Evolutionary conservation across 2,888 invertebrate genomes (phyloP), one percentile per base, ranked within the genome.

Genomic region (Auanema sp.): DNA sequence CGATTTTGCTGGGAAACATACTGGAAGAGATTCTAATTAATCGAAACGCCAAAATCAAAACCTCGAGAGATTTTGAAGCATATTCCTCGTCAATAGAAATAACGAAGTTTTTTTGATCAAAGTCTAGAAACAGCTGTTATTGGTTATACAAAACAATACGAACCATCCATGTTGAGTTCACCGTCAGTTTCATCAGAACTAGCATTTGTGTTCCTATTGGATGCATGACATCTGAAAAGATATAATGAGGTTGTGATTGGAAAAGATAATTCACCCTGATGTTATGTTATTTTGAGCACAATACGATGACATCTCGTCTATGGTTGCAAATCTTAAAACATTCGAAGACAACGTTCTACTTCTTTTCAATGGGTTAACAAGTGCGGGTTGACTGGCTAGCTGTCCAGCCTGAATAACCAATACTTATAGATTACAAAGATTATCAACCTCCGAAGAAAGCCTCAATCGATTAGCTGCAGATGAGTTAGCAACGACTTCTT

Each of bases 401-500:
- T 47, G 4, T 3, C 10, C 21, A 10, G 4, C 6, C 21, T 47
- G 21, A 47, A 47, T 3, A 16, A 3, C 10, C 10, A 10, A 47
- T 18, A 21, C 3, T 16, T 18, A 3, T 5, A 10, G 16, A 18
- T 47, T 5, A 47, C 10, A 10, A 10, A 3, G 3, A 21, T 6
- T 47, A 5, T 10, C 6, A 16, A 47, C 47, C 10, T 18, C 4
- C 4, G 8, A 10, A 21, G 47, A 6, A 6, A 6, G 47, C 4
- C 6, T 47, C 47, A 47, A 14, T 10, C 16, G 16, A 51, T 23
- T n/a, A 10, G 5, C 16, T 21, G 8, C 23, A 5, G 53, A 23
- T 24, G 24, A 11, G 24, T 11, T 24, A 10, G 52, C 52, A 14
- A 16, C 52, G 10, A 53, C 53, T 53, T 53, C 53, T 24, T 53